phyloP scores from a whole-genome alignment of 1,140 invertebrate species.

The Amyelois transitella region DNA sequence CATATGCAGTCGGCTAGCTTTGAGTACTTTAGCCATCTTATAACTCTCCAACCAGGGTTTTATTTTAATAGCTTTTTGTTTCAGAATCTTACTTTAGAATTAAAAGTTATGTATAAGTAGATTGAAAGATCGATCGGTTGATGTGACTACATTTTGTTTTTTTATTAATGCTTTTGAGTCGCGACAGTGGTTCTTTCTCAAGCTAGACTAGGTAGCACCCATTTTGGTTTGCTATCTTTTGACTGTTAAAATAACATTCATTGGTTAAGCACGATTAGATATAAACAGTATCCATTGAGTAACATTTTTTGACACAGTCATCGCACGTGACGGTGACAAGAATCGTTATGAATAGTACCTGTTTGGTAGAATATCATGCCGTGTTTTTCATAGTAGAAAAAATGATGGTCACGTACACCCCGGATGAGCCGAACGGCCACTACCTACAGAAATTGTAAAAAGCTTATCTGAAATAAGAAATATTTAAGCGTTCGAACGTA shows the following conservation, averaged over 20 bases:
- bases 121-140: no score
- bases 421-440: constrained; percentile 39
- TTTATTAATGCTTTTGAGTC: no score
- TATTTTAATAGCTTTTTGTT: no score
- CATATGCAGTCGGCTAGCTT: no score
- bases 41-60: no score
- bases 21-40: no score
- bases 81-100: no score
- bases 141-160: no score
- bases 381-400: constrained; percentile 48
- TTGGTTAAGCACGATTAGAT: background rate
- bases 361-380: constrained; percentile 58
- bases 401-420: constrained; percentile 61
- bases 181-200: no score
- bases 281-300: background rate
- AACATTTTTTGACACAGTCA: background rate
- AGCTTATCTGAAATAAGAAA: constrained; percentile 51
- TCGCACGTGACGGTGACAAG: constrained; percentile 39
- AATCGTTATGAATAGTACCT: constrained; percentile 47
- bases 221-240: constrained; percentile 9
- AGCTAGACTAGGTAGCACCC: no score
- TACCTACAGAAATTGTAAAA: constrained; percentile 52
- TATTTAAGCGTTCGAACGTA: constrained; percentile 44
- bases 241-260: background rate
- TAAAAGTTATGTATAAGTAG: no score